A percentile compares a stretch with the other conserved stretches of the same genome.
These are phyloP conservation scores for Lytechinus pictus DNA, from an alignment of 35 echinoderm and acorn worm genomes.

Conservation along the genomic window DNA sequence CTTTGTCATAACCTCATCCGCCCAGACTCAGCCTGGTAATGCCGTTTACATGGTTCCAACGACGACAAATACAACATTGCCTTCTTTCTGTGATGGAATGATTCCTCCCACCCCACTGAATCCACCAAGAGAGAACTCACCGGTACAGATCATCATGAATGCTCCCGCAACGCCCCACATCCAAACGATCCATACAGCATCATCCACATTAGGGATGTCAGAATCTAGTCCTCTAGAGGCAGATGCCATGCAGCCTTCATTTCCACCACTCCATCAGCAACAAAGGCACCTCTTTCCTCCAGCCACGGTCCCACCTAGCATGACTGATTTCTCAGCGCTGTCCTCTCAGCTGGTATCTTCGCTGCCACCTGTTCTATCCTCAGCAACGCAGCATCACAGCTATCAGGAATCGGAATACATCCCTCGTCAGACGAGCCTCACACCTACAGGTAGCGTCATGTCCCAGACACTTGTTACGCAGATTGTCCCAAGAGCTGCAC, in stretches of 20 bases:
- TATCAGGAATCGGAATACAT: conserved; percentile 31
- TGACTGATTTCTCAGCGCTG: neutral
- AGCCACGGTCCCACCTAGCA: neutral
- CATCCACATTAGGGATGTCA: neutral
- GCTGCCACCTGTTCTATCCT: conserved; percentile 2
- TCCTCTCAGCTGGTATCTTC: conserved; percentile 7
- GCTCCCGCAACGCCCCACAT: neutral
- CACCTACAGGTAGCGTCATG: neutral
- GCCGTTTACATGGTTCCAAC: conserved; percentile 21
- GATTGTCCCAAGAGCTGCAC: neutral
- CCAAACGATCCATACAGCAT: neutral
- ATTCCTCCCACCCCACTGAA: neutral
- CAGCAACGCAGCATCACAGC: neutral
- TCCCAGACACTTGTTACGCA: neutral
- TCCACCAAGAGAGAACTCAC: neutral
- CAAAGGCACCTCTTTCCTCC: conserved; percentile 31
- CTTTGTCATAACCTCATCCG: conserved; percentile 8
- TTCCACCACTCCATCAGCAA: neutral
- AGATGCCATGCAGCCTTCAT: neutral
- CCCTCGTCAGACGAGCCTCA: neutral
- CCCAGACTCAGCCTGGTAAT: neutral
- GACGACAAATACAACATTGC: neutral
- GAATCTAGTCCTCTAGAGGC: neutral
- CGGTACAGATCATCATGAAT: neutral
- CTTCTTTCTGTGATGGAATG: neutral